Conservation (phyloP, 1,140 invertebrate genomes). For the Zaprionus inermis region DNA sequence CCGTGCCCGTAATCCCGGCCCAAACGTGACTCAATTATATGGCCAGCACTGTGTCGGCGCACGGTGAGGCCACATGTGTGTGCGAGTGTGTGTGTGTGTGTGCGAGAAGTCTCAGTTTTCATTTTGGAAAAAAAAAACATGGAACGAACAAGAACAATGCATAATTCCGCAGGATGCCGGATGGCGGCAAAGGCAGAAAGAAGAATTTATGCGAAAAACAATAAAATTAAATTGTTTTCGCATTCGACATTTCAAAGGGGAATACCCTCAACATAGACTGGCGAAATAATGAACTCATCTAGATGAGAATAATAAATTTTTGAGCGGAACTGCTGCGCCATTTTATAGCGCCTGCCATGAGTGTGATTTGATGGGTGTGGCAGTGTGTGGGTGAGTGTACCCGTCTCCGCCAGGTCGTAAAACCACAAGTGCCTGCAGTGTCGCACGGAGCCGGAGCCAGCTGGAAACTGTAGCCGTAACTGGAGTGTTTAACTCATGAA, state of each 20-base stretch:
- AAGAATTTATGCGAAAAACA: conserved; percentile 83
- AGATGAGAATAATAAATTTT: conserved; percentile 82
- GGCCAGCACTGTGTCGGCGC: conserved; percentile 44
- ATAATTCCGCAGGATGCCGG: conserved; percentile 53
- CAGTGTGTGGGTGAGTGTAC: background rate
- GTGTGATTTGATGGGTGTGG: conserved; percentile 2
- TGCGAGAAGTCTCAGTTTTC: conserved; percentile 59
- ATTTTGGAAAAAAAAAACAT: conserved; percentile 35
- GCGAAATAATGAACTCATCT: conserved; percentile 81
- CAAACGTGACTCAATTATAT: conserved; percentile 84
- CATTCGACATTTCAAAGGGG: conserved; percentile 65
- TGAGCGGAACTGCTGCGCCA: conserved; percentile 44
- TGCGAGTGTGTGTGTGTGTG: conserved; percentile 2
- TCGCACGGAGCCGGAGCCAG: conserved; percentile 48
- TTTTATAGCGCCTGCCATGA: conserved; percentile 34
- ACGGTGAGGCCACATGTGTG: background rate
- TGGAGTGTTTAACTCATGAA: conserved; percentile 83
- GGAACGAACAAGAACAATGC: conserved; percentile 61
- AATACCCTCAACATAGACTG: conserved; percentile 57
- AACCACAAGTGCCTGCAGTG: conserved; percentile 74
- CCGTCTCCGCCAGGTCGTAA: conserved; percentile 62
- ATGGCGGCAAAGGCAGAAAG: conserved; percentile 27
- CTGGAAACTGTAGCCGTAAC: conserved; percentile 4
- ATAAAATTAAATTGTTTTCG: conserved; percentile 84
- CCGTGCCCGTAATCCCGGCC: conserved; percentile 54